Evolutionary conservation across 2,888 invertebrate genomes (phyloP), one percentile per base, ranked within the genome.

Genomic region (Euplagia quadripunctaria): DNA sequence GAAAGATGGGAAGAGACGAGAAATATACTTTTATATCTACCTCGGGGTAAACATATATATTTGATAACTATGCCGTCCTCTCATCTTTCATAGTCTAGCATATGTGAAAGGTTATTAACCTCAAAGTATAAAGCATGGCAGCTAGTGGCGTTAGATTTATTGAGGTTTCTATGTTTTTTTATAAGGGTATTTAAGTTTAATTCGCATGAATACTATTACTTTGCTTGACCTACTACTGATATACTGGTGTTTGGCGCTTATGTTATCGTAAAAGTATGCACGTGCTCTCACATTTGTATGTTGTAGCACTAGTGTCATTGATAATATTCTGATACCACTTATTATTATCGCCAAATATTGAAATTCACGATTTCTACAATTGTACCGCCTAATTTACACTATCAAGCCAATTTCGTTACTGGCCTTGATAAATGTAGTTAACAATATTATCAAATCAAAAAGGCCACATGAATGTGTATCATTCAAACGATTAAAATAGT

Each of bases 381-480:
- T n/a, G 14, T 20, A 46, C 20, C 41, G 69, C 7, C 31, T 46
- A 43, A 70, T 70, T 70, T 68, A 20, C 68, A 14, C n/a, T 61
- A 68, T 46, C 20, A 52, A 42, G n/a, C 42, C 41, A 52, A 51
- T 65, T 70, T 70, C 14, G 42, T 70, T n/a, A n/a, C 42, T 43
- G 68, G 11, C 69, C 63, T 75, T 64, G 71, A 75, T 80, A 52
- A 72, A 65, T 65, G 42, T 55, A n/a, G 52, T 52, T 52, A 1
- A 52, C 17, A 52, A n/a, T n/a, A 17, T 17, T 52, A 52, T 7
- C 52, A 52, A 17, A 7, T 52, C 17, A 16, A 51, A 16, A 14
- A 6, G 16, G 17, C 12, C 2, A n/a, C n/a, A n/a, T n/a, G n/a
- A n/a, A n/a, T n/a, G n/a, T n/a, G n/a, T 14, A 43, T 43, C 4